Evolutionary conservation across 2,797 vertebrate genomes (phyloP), one percentile per base, ranked within the genome.

Genomic region (Neoniphon sammara): DNA sequence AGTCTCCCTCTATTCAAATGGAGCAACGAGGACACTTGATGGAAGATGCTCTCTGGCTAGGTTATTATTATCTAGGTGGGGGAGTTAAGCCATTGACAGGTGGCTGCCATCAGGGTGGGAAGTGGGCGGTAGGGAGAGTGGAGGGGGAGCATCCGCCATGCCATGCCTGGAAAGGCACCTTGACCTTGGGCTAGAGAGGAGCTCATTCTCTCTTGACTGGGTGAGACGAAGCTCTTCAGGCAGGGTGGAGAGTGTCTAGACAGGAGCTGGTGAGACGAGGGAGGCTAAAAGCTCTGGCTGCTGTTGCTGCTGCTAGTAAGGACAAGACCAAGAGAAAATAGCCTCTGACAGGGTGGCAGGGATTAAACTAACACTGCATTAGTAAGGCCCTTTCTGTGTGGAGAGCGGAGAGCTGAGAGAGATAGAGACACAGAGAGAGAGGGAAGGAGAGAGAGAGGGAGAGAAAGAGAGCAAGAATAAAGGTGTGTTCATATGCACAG

Each of bases 281-380:
- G 66, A 78, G 64, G 57, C 61, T 36, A 58, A 83, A 80, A 85
- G 49, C 42, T 70, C 72, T 69, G 64, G 52, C 63, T 72, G 55
- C 31, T 66, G 70, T 76, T 68, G 60, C 64, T 66, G 50, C 63
- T 71, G 56, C 54, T 64, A 67, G 68, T 58, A 20, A 60, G 53
- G 75, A 83, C 82, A 66, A 60, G 64, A 76, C 52, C 75, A 50
- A 14, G 21, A 77, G 82, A 88, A 87, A 89, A 91, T 74, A 86
- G 81, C 77, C 85, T 85, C 64, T 70, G 89, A 91, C 87, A 91
- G 82, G 49, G 75, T 81, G 84, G 85, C 80, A 66, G 73, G 88
- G 89, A 91, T 93, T 92, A 89, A 93, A 92, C 88, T 58, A 91
- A 89, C 82, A 88, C 71, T 69, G 81, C 77, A 87, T 91, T 87